Evolutionary conservation across 2,888 invertebrate genomes (phyloP), one percentile per base, ranked within the genome.

Genomic region (Eurytoma californica): DNA sequence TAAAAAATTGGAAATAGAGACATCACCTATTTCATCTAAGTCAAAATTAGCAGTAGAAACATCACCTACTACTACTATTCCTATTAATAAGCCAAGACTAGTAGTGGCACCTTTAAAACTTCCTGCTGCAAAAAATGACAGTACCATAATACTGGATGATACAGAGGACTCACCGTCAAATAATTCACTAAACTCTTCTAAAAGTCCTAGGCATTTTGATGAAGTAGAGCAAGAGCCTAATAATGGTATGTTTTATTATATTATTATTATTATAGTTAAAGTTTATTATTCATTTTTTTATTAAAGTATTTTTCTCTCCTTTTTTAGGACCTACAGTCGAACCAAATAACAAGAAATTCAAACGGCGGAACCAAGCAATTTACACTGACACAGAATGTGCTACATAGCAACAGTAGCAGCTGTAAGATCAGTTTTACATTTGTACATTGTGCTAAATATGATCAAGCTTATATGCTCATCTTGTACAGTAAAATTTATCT

Each of bases 281-380:
- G 0, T 39, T 39, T 18, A 39, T 3, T 63, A 18, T n/a, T 39
- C 5, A 13, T 30, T 13, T 13, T 9, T n/a, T 18, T 60, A 39
- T 60, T 30, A 58, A 51, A 39, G 7, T 63, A 13, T n/a, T 3
- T 47, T 7, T 18, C 0, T 18, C 47, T 4, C 18, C 20, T 16
- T 53, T 74, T 65, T 58, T 28, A 47, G 70, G 18, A 24, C 7
- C 18, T 13, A 60, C 63, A 49, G 24, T 12, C 3, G 76, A 69
- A 47, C 55, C 72, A n/a, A 69, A 72, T 75, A 84, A 82, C 70
- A 89, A 91, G 81, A 91, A 89, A 83, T 91, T 91, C 72, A 91
- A 91, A 77, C 83, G 91, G 70, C 86, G 91, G 53, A 92, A 92
- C 84, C 86, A 89, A 80, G 88, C 90, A 3, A 83, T 91, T 66